A percentile compares a stretch with the other conserved stretches of the same genome.
Evolutionary conservation across 2,888 invertebrate species (phyloP).

Genomic region (Drosophila histrio): DNA sequence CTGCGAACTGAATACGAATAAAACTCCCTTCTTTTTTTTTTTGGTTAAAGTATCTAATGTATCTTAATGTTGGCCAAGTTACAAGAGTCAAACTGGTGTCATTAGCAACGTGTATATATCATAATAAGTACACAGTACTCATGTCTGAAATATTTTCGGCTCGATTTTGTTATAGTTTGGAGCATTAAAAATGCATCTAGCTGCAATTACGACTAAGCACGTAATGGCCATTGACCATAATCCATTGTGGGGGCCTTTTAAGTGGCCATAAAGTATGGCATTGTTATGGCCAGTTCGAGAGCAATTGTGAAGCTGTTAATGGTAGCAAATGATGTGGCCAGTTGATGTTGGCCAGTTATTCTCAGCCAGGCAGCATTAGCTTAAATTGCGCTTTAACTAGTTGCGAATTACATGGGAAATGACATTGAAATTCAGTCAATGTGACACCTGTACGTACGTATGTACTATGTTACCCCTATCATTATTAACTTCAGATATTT

Average conservation of each 20-base stretch:
- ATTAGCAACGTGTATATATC: neutral
- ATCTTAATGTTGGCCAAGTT: neutral
- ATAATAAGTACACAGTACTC: neutral
- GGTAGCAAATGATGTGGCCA: slow-evolving; percentile 27
- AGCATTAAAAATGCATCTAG: slow-evolving; percentile 47
- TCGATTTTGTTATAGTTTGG: neutral
- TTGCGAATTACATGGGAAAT: slow-evolving; percentile 36
- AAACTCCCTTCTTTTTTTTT: no score
- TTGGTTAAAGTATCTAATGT: neutral
- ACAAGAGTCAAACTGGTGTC: slow-evolving; percentile 1
- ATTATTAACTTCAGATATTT: neutral
- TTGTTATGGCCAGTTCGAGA: slow-evolving; percentile 15
- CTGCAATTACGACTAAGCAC: slow-evolving; percentile 29
- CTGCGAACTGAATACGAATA: neutral
- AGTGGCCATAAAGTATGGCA: slow-evolving; percentile 31
- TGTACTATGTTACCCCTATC: neutral
- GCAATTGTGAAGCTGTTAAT: slow-evolving; percentile 32
- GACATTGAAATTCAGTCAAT: neutral
- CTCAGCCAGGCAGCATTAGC: neutral
- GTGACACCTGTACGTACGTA: slow-evolving; percentile 26
- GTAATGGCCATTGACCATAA: slow-evolving; percentile 26
- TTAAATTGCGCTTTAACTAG: slow-evolving; percentile 27
- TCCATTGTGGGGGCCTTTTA: slow-evolving; percentile 13
- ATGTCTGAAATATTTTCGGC: neutral
- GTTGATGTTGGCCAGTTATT: slow-evolving; percentile 9